phyloP scores from a whole-genome alignment of 2,797 vertebrate species.

The Trachurus trachurus region DNA sequence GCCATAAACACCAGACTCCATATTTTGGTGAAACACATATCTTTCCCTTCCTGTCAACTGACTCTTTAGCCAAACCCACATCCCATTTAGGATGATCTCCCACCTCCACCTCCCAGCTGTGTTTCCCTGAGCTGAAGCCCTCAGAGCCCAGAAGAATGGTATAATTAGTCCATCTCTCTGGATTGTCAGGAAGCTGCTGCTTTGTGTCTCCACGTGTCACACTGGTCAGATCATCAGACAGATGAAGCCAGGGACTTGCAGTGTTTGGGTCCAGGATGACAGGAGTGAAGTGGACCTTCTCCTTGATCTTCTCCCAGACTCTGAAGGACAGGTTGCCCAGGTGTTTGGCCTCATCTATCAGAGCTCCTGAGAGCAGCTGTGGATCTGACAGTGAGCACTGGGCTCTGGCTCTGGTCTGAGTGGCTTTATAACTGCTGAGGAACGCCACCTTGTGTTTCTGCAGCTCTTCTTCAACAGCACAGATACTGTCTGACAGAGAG shows the following conservation, averaged over 20 bases:
- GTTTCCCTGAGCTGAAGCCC: constrained; percentile 61
- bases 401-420: no score
- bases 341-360: no score
- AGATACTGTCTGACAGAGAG: no score
- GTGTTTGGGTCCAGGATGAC: background rate
- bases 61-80: constrained; percentile 50
- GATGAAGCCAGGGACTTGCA: no score
- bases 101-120: constrained; percentile 65
- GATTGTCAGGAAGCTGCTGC: background rate
- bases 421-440: no score
- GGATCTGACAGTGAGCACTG: no score
- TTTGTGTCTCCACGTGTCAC: constrained; percentile 13
- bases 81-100: constrained; percentile 35
- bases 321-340: no score
- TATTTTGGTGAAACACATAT: rapidly evolving
- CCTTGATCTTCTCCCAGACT: no score
- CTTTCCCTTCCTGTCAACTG: constrained; percentile 4
- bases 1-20: constrained; percentile 6
- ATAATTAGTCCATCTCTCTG: no score
- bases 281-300: background rate
- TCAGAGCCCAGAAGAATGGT: background rate
- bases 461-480: no score
- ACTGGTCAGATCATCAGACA: constrained; percentile 41
- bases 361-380: no score
- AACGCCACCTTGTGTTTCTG: no score